Base-by-base conservation (phyloP, 2,113 vertebrate species). In the Lethenteron reissneri region DNA sequence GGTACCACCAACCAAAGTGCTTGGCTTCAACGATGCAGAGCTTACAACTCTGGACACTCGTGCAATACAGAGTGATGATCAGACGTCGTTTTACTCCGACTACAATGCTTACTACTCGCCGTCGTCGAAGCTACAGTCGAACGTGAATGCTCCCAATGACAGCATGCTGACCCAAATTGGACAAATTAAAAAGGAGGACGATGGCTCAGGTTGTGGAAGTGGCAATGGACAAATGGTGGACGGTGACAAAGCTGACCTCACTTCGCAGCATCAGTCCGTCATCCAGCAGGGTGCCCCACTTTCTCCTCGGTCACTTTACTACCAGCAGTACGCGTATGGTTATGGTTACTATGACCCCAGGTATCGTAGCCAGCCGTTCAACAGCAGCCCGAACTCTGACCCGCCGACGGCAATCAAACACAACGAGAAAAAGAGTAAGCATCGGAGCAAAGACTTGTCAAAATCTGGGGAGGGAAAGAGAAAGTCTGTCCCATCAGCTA, bases 221-320 rank as follows among this genome's bases (percentile, higher is more conserved):
- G 64, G 8, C n/a, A 68, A 68, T 68, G 64, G 64, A 68, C 64
- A n/a, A 68, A 68, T 68, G 9, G 64, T n/a, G 25, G 64, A 68
- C 10, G n/a, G n/a, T 68, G 64, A 68, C 64, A 41, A 41, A 41
- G 5, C 41, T 41, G 41, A 41, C 41, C 41, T 41, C 41, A 41
- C 41, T 41, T 68, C 11, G 72, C 91, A 91, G 77, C 89, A 94
- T 75, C 88, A 89, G 9, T 99, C 92, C 0, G 92, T 99, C 76
- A 99, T 97, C 76, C 94, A 99, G 77, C 94, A 94, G 74, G 82
- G 92, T n/a, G 86, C 92, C 72, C 92, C 85, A 79, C 89, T 96
- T 88, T 99, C 94, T 81, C 96, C 97, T 91, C 94, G 95, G 75
- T 89, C 91, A 12, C 85, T 99, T 4, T 99, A 99, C 81, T 99